A percentile compares a stretch with the other conserved stretches of the same genome.
Evolutionary conservation across 2,113 vertebrate genomes (phyloP).

Genomic region (Anas platyrhynchos): DNA sequence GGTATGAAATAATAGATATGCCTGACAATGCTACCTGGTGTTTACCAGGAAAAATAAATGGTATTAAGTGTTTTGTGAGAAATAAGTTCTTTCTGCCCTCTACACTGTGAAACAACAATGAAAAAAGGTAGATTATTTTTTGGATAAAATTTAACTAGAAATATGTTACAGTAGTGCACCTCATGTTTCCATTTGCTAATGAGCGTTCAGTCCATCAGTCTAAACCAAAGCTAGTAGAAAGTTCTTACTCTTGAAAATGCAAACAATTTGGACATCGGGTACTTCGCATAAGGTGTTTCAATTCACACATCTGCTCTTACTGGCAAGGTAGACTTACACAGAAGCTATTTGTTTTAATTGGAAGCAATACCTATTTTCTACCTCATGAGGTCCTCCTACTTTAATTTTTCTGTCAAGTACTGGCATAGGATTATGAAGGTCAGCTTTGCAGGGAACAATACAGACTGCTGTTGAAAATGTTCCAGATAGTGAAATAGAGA

Average conservation of each 20-base stretch:
- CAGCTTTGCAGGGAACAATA: not conserved
- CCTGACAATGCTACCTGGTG: not conserved
- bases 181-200: accelerated
- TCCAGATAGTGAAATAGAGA: not conserved
- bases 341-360: not conserved
- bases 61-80: not conserved
- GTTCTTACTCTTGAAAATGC: not conserved
- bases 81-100: not conserved
- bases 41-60: not conserved
- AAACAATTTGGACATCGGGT: not conserved
- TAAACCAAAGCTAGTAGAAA: not conserved
- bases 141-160: not conserved
- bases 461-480: not conserved
- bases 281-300: not conserved
- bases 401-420: slow-evolving; percentile 46
- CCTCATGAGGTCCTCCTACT: slow-evolving; percentile 62
- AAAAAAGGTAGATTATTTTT: not conserved
- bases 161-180: not conserved
- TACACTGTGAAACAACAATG: not conserved
- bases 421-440: not conserved
- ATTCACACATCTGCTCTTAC: not conserved
- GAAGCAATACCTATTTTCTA: slow-evolving; percentile 1
- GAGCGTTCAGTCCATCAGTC: not conserved
- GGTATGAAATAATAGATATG: not conserved
- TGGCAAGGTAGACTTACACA: not conserved